A percentile compares a stretch with the other conserved stretches of the same genome.
These are phyloP conservation scores for Helicoverpa armigera DNA, from an alignment of 1,140 invertebrate species.

Conservation along the genomic window DNA sequence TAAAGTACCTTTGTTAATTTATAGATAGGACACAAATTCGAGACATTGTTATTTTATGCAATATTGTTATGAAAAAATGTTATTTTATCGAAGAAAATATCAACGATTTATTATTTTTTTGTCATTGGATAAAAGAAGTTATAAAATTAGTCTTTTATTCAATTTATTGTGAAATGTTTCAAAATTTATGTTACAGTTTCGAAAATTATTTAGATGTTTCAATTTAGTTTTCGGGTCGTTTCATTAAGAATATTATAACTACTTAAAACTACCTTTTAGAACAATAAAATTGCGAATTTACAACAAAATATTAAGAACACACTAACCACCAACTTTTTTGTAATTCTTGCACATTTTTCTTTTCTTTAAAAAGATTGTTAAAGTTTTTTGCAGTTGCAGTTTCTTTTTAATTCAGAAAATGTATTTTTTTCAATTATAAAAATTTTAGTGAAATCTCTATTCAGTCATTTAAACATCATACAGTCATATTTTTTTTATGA, in stretches of 20 bases:
- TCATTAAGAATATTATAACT: constrained; percentile 13
- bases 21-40: constrained; percentile 19
- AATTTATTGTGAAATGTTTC: constrained; percentile 30
- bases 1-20: constrained; percentile 38
- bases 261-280: neutral
- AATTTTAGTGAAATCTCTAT: too few relatives aligned
- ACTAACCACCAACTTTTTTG: too few relatives aligned
- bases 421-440: too few relatives aligned
- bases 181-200: constrained; percentile 39
- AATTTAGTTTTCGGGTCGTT: constrained; percentile 10
- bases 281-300: neutral
- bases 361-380: too few relatives aligned
- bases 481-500: neutral
- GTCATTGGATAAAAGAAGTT: neutral
- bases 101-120: neutral
- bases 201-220: constrained; percentile 27
- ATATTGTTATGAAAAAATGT: constrained; percentile 48
- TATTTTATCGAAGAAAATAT: constrained; percentile 41
- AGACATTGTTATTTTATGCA: constrained; percentile 41
- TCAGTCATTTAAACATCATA: too few relatives aligned
- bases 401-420: too few relatives aligned
- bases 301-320: neutral
- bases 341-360: too few relatives aligned
- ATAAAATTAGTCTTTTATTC: neutral
- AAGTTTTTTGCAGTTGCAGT: too few relatives aligned